These are phyloP conservation scores for Sebastes cheni DNA, from an alignment of 2,797 vertebrate genomes.

Conservation along the genomic window DNA sequence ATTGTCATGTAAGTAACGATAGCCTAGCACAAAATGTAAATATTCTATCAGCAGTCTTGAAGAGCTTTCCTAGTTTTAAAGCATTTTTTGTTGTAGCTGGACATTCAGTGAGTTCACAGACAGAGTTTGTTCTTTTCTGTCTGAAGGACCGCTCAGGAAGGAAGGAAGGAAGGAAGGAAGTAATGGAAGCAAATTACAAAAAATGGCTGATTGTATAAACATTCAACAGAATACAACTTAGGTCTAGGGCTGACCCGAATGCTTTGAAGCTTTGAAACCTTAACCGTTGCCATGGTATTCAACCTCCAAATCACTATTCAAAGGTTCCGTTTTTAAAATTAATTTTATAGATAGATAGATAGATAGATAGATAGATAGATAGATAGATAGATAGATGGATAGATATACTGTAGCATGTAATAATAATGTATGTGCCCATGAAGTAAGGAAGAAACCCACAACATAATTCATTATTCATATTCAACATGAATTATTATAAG, in stretches of 20 bases:
- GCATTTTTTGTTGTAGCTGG: background rate
- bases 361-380: no score
- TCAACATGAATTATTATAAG: no score
- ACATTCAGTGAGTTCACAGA: background rate
- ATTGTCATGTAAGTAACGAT: background rate
- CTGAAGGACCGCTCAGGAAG: constrained; percentile 10
- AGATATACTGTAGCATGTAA: no score
- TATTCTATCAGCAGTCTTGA: background rate
- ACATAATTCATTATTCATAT: no score
- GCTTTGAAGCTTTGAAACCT: no score
- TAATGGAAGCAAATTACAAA: constrained; percentile 5
- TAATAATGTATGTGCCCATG: no score
- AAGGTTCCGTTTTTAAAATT: no score
- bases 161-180: constrained; percentile 46
- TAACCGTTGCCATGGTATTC: no score
- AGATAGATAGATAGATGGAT: no score
- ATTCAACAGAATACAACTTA: background rate
- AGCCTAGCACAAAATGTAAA: background rate
- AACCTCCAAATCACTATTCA: no score
- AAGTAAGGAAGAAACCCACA: no score
- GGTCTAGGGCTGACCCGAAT: background rate
- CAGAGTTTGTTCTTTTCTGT: background rate
- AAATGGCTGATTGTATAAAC: constrained; percentile 30
- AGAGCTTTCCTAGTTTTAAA: background rate
- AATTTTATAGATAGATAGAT: no score